A percentile compares a stretch with the other conserved stretches of the same genome.
Conservation (phyloP, 30 jellyfish, hydroid and myxozoan species). For the Chrysaora quinquecirrha region DNA sequence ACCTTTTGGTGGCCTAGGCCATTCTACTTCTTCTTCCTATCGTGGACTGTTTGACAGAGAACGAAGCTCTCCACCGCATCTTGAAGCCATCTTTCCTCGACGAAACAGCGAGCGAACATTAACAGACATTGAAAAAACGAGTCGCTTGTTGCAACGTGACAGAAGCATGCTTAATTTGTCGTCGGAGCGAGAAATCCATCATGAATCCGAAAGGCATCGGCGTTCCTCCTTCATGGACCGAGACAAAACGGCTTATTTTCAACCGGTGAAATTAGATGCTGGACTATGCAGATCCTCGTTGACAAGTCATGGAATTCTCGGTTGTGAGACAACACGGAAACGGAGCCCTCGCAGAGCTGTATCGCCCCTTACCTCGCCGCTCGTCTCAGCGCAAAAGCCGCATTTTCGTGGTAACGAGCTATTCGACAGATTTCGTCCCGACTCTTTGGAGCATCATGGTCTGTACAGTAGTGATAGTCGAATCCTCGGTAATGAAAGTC, state of each 20-base stretch:
- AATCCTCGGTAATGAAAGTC: slow-evolving; percentile 37
- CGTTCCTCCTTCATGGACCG: slow-evolving; percentile 63
- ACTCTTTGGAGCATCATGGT: slow-evolving; percentile 56
- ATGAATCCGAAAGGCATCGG: slow-evolving; percentile 65
- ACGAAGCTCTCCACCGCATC: slow-evolving; percentile 74
- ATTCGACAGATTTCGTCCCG: slow-evolving; percentile 52
- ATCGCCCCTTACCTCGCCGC: slow-evolving; percentile 55
- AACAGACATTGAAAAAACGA: slow-evolving; percentile 46
- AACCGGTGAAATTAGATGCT: slow-evolving; percentile 60
- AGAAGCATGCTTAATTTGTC: slow-evolving; percentile 52
- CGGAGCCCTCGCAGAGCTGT: slow-evolving; percentile 56
- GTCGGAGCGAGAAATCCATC: slow-evolving; percentile 63
- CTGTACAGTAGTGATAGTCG: slow-evolving; percentile 38
- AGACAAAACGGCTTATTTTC: slow-evolving; percentile 62
- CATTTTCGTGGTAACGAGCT: slow-evolving; percentile 49
- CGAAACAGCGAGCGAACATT: slow-evolving; percentile 46
- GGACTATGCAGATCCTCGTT: slow-evolving; percentile 24
- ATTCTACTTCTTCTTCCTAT: slow-evolving; percentile 28
- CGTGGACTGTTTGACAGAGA: slow-evolving; percentile 63
- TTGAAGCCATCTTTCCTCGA: slow-evolving; percentile 59
- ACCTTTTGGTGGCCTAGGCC: slow-evolving; percentile 42
- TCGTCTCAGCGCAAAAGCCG: slow-evolving; percentile 40
- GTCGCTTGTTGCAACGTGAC: slow-evolving; percentile 49
- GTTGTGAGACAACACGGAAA: slow-evolving; percentile 46
- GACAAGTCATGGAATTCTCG: slow-evolving; percentile 37